Conservation (phyloP, 2,113 vertebrate genomes). For the Tachycineta bicolor region DNA sequence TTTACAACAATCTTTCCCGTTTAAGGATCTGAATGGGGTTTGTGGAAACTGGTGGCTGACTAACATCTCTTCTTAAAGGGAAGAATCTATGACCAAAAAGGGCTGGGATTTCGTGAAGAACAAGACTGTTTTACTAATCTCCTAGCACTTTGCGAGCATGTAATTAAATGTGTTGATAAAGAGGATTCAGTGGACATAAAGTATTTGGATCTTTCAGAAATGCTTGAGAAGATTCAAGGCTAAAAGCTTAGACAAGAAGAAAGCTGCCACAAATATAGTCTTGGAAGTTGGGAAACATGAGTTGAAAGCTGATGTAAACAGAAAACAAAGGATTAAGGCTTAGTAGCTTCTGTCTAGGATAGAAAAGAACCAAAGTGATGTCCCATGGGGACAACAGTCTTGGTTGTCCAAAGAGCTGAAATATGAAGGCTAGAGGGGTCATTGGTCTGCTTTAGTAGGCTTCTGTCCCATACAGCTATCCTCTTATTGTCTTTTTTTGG, state of each 20-base stretch:
- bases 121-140: not conserved
- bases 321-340: not conserved
- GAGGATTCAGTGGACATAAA: not conserved
- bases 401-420: not conserved
- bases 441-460: not conserved
- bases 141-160: not conserved
- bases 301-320: not conserved
- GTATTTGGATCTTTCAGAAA: not conserved
- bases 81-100: not conserved
- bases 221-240: not conserved
- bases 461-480: not conserved
- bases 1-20: not conserved
- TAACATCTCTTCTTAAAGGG: not conserved
- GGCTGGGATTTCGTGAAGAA: not conserved
- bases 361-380: not conserved
- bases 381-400: not conserved
- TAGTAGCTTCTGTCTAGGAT: not conserved
- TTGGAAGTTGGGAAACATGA: not conserved
- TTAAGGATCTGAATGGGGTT: not conserved
- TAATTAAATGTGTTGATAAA: not conserved
- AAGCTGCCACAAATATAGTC: accelerated
- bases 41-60: not conserved
- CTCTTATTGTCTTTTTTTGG: not conserved
- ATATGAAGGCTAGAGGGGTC: not conserved
- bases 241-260: not conserved